Base-by-base conservation (phyloP, 1,140 invertebrate genomes). In the Dufourea novaeangliae region DNA sequence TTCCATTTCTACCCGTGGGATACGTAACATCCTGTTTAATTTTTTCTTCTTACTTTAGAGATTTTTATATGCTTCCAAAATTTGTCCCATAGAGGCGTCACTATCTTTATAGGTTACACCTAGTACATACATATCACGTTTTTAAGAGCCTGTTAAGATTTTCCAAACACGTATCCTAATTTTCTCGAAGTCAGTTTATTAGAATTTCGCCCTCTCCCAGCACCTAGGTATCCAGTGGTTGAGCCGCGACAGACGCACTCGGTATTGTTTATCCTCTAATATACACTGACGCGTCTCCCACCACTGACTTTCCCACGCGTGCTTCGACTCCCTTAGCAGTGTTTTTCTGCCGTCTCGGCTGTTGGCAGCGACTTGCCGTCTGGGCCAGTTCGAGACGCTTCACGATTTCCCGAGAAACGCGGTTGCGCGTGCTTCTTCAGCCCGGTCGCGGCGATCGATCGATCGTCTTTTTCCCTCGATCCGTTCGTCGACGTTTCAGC, bases 241-340 rank as follows among this genome's bases (percentile, higher is more conserved):
- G 20, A 50, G 14, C 1, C 44, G 32, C 29, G 17, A 5, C 32
- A 2, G 50, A 68, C 25, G 44, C 50, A 29, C 27, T 57, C 41
- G 20, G 46, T 29, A 50, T 83, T 22, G 67, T 79, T 70, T 75
- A 52, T 39, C 61, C 25, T 79, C 27, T 39, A 66, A 61, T 79
- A 34, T 37, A 68, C 67, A 44, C 54, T 22, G 50, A 84, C 70
- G 68, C 41, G 52, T 88, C 86, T 88, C 84, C 87, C 88, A 87
- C 87, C 78, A 86, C 78, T n/a, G 41, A 79, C 54, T 88, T 88
- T 88, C 86, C 84, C 86, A 88, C 86, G 86, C 86, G 85, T 84
- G 85, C 78, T 83, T 44, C 69, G 84, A 85, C 80, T 85, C 59
- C 54, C 79, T 79, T 79, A 87, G 70, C 74, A 72, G 63, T 74